A percentile compares a stretch with the other conserved stretches of the same genome.
These are phyloP conservation scores for Allophyes oxyacanthae DNA, from an alignment of 2,888 invertebrate genomes.

Conservation along the genomic window DNA sequence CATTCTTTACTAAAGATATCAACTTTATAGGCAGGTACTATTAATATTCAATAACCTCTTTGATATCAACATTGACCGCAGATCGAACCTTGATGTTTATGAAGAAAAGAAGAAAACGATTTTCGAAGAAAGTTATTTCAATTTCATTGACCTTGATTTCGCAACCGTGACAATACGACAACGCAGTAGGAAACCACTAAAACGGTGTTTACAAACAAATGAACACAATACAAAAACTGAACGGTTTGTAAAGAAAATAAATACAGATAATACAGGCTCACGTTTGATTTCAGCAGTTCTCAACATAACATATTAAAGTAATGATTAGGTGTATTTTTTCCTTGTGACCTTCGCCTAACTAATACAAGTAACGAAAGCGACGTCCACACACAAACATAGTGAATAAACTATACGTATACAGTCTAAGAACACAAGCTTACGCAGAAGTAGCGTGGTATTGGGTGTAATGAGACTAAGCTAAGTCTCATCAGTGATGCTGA, in stretches of 20 bases:
- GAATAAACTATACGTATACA: slow-evolving; percentile 17
- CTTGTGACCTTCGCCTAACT: slow-evolving; percentile 35
- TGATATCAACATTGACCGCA: slow-evolving; percentile 24
- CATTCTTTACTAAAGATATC: slow-evolving; percentile 45
- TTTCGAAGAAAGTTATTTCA: slow-evolving; percentile 78
- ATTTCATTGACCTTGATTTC: slow-evolving; percentile 79
- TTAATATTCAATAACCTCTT: slow-evolving; percentile 26
- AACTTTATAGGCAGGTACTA: slow-evolving; percentile 2
- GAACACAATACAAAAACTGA: slow-evolving; percentile 44
- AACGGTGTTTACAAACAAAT: slow-evolving; percentile 74
- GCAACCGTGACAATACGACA: slow-evolving; percentile 68
- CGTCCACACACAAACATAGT: slow-evolving; percentile 6
- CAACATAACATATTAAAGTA: slow-evolving; percentile 29
- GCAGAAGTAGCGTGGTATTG: slow-evolving; percentile 8
- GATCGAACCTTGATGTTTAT: slow-evolving; percentile 63
- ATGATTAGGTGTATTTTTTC: slow-evolving; percentile 33
- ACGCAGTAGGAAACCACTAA: slow-evolving; percentile 54
- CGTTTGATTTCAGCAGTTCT: slow-evolving; percentile 3
- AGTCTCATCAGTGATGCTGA: slow-evolving; percentile 18
- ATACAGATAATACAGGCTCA: slow-evolving; percentile 5
- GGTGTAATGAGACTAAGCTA: slow-evolving; percentile 14
- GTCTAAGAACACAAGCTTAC: no score
- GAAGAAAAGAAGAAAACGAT: slow-evolving; percentile 60
- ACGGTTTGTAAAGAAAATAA: slow-evolving; percentile 15
- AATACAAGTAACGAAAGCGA: slow-evolving; percentile 21